Percentiles rank a stretch among this genome's conserved stretches.
Evolutionary conservation across 2,113 vertebrate genomes (phyloP).

Genomic region (Hiodon alosoides): DNA sequence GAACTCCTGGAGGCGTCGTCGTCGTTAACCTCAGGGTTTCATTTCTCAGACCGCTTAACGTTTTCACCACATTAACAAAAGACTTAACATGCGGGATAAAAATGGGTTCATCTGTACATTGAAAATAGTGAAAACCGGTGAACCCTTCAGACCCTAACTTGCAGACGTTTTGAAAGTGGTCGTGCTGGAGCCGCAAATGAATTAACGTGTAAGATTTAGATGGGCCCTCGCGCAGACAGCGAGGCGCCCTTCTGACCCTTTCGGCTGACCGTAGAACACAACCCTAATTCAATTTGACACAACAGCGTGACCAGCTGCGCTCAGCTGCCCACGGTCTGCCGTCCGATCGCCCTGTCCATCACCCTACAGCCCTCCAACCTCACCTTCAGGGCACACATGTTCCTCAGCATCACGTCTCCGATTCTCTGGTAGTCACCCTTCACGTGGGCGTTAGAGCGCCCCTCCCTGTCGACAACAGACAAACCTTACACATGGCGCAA

Average conservation of each 20-base stretch:
- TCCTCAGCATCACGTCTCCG: conserved; percentile 87
- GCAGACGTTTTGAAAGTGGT: background rate
- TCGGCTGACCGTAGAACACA: background rate
- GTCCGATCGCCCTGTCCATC: background rate
- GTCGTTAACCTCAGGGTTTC: background rate
- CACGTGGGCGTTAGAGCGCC: conserved; percentile 62
- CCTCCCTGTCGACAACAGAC: conserved; percentile 69
- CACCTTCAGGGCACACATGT: conserved; percentile 84
- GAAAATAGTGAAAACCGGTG: no score
- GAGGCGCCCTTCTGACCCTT: background rate
- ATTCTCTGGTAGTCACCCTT: conserved; percentile 77
- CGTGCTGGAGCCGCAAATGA: background rate
- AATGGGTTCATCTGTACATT: background rate
- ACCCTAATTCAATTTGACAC: background rate
- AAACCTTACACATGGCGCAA: background rate
- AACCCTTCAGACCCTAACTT: no score
- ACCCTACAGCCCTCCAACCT: background rate
- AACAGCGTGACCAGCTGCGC: background rate
- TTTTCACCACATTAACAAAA: background rate
- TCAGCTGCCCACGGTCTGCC: background rate
- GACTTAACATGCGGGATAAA: background rate
- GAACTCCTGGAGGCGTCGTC: conserved; percentile 62
- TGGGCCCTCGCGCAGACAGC: background rate
- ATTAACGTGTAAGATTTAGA: background rate
- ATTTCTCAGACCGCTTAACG: background rate